Evolutionary conservation across 2,113 vertebrate species (phyloP).

Genomic region (Crypturellus undulatus): DNA sequence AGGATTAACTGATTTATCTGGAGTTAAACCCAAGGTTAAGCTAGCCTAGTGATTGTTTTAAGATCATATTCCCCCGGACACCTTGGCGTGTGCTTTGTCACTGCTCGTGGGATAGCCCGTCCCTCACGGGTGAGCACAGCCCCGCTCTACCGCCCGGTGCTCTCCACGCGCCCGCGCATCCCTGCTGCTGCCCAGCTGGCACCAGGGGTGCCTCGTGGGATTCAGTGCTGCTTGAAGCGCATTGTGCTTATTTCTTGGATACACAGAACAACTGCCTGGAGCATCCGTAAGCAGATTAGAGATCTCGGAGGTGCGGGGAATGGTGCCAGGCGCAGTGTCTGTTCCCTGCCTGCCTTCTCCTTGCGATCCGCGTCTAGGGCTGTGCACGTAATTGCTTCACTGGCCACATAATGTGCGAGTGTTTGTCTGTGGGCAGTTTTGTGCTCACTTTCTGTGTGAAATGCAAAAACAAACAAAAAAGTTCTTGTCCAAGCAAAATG

Average conservation of each 20-base stretch:
- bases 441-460: not conserved
- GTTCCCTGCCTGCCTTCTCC: not conserved
- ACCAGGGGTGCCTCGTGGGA: not conserved
- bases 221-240: slow-evolving; percentile 2
- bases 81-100: not conserved
- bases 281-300: slow-evolving; percentile 1
- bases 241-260: not conserved
- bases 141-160: not conserved
- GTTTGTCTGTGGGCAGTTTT: not conserved
- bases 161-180: not conserved
- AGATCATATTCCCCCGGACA: not conserved
- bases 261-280: not conserved
- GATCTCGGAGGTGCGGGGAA: not conserved
- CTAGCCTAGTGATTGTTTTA: not conserved
- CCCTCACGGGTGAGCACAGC: not conserved
- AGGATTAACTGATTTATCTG: not conserved
- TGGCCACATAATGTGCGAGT: not conserved
- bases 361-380: not conserved
- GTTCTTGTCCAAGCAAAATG: not conserved
- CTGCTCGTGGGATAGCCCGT: not conserved
- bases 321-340: not conserved
- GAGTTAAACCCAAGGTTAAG: not conserved
- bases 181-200: not conserved
- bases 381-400: not conserved
- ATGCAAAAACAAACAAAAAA: no score